Evolutionary conservation across 2,113 vertebrate species (phyloP).

Genomic region (Nothobranchius kuhntae): DNA sequence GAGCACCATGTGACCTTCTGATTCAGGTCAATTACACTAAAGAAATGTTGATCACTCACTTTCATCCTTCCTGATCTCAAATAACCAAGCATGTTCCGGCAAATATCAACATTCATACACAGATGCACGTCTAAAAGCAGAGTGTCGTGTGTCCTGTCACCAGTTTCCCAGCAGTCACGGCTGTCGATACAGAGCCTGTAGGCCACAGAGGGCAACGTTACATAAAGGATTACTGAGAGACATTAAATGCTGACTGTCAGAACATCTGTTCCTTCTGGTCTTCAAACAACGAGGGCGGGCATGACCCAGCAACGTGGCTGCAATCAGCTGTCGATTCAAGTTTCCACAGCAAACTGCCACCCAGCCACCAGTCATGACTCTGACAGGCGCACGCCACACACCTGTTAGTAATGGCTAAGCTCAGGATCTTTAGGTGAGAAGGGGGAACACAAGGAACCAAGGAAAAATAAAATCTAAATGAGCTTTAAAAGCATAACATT

Average conservation of each 20-base stretch:
- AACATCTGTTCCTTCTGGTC: constrained; percentile 50
- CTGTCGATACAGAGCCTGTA: neutral
- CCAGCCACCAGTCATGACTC: neutral
- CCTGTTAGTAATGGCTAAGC: too few species aligned
- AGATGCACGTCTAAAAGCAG: neutral
- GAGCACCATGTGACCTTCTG: constrained; percentile 12
- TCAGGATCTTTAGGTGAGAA: too few species aligned
- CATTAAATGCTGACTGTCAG: constrained; percentile 34
- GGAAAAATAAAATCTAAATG: too few species aligned
- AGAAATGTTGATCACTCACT: neutral
- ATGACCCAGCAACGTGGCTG: constrained; percentile 19
- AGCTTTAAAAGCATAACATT: too few species aligned
- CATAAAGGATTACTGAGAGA: constrained; percentile 64
- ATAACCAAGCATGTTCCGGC: neutral
- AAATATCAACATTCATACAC: neutral
- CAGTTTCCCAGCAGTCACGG: constrained; percentile 17
- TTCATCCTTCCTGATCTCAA: too few species aligned
- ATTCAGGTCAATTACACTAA: constrained; percentile 8
- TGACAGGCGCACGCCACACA: too few species aligned
- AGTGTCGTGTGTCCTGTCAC: constrained; percentile 8
- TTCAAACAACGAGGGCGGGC: constrained; percentile 26
- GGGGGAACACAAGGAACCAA: too few species aligned
- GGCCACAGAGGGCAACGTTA: constrained; percentile 43
- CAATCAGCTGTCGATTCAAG: constrained; percentile 21
- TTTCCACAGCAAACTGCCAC: constrained; percentile 10